Conservation (phyloP, 2,113 vertebrate genomes). For the Limanda limanda region DNA sequence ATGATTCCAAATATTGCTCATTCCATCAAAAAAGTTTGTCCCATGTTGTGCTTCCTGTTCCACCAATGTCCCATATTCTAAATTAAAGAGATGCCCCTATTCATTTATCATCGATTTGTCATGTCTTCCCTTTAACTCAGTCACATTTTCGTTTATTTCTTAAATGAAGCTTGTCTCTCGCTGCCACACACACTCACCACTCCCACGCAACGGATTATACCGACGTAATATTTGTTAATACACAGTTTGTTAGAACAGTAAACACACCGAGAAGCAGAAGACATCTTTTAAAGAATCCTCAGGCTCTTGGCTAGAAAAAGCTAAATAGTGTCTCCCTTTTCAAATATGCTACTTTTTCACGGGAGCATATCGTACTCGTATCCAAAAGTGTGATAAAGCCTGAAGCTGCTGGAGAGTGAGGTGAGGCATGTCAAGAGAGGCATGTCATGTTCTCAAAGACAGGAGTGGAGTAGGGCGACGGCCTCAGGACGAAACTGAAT, state of each 20-base stretch:
- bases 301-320: slow-evolving; percentile 1
- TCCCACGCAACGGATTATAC: slow-evolving; percentile 3
- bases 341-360: neutral
- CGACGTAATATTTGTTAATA: slow-evolving; percentile 28
- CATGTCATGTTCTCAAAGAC: neutral
- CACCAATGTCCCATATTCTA: neutral
- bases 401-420: neutral
- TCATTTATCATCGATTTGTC: neutral
- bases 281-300: too few species aligned
- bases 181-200: neutral
- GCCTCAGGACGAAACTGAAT: neutral
- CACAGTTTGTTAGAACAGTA: slow-evolving; percentile 14
- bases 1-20: too few species aligned
- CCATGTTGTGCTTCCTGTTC: neutral
- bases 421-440: neutral
- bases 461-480: neutral
- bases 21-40: neutral
- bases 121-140: too few species aligned
- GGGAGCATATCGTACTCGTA: neutral
- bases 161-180: neutral
- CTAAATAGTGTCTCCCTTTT: slow-evolving; percentile 5
- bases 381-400: slow-evolving; percentile 1
- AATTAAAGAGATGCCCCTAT: too few species aligned
- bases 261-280: neutral
- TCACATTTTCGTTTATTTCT: too few species aligned